phyloP scores from a whole-genome alignment of 92 coral and sea anemone genomes.

The Hydrozoanthus gracilis region DNA sequence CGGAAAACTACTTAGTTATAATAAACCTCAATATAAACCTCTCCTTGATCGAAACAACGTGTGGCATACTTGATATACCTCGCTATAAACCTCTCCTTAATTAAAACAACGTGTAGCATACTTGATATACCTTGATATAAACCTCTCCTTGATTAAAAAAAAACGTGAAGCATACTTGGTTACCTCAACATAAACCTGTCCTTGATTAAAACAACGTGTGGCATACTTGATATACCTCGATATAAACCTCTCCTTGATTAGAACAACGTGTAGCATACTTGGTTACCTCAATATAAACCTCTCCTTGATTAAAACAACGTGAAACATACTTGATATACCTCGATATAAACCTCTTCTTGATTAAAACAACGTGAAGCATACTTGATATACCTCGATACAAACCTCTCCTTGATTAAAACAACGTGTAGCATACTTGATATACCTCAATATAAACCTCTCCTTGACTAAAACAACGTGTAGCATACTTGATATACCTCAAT shows the following conservation, averaged over 20 bases:
- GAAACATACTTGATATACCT: too few species aligned
- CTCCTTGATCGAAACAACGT: constrained; percentile 70
- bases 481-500: too few species aligned
- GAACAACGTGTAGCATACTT: neutral
- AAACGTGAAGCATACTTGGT: too few species aligned
- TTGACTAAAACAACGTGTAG: neutral
- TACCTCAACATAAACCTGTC: constrained; percentile 14
- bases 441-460: neutral
- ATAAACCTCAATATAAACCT: constrained; percentile 81
- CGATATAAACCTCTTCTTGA: neutral
- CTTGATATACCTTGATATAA: constrained; percentile 72
- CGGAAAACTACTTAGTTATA: too few species aligned
- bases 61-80: too few species aligned
- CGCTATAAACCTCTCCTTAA: neutral
- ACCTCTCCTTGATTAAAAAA: constrained; percentile 84
- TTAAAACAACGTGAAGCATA: neutral
- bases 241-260: neutral
- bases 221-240: too few species aligned
- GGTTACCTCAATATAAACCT: constrained; percentile 82
- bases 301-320: constrained; percentile 70
- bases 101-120: neutral
- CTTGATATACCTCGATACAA: constrained; percentile 74
- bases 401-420: constrained; percentile 80
- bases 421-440: too few species aligned
- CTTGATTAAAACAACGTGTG: constrained; percentile 58